Evolutionary conservation across 1,140 invertebrate genomes (phyloP), one percentile per base, ranked within the genome.

Genomic region (Zaprionus lachaisei): DNA sequence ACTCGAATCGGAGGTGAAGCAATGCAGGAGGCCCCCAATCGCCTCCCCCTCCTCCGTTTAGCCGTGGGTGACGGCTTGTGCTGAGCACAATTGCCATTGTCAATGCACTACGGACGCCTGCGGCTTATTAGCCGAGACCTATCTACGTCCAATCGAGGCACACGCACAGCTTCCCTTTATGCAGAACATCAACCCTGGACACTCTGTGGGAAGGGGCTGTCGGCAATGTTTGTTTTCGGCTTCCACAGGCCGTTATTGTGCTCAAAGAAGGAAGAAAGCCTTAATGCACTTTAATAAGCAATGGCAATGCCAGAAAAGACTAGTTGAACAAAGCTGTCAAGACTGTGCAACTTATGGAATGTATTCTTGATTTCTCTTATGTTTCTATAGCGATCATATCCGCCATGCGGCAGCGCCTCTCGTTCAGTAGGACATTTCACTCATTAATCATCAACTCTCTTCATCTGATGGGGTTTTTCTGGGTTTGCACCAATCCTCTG

Each of bases 101-200:
- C 54, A 68, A 47, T 80, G 72, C 72, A 76, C 24, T 67, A 54
- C 12, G 55, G n/a, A 54, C 11, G 41, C 67, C 72, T 68, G 72
- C 49, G 72, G 72, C 49, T 73, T 73, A 73, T 73, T 73, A 73
- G 24, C 72, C 34, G 47, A 28, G 26, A 31, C 49, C 60, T 51
- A 28, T 37, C 28, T 24, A 5, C 54, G 11, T 4, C 38, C 54
- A 20, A 41, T 65, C 41, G 41, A 47, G 41, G 41, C 14, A n/a
- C 15, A n/a, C n/a, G 6, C 38, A 41, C 15, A 41, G 38, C n/a
- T 41, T 15, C 38, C n/a, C 38, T 41, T 41, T n/a, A 41, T 41
- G 38, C 38, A 41, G 5, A 41, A n/a, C 38, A 41, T 41, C 15
- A n/a, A 20, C 20, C 5, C 38, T 41, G 15, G 38, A 41, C 4